These are phyloP conservation scores for Lutra lutra DNA, from an alignment of 2,797 vertebrate species.

Conservation along the genomic window DNA sequence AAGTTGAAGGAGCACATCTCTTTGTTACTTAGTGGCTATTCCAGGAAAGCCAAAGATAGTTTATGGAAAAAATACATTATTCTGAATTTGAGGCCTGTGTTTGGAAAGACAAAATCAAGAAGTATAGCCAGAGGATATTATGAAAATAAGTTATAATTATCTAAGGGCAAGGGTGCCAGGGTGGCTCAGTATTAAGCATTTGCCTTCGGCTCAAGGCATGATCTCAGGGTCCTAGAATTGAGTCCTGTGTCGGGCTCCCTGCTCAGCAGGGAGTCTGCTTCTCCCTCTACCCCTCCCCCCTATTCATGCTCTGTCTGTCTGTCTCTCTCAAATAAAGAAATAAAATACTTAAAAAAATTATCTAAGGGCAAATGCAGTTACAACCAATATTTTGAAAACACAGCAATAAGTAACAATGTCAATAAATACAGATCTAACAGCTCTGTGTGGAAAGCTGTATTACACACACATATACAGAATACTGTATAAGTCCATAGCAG, in stretches of 20 bases:
- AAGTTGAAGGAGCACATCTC: not conserved
- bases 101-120: not conserved
- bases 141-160: not conserved
- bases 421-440: not conserved
- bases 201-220: not conserved
- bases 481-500: not conserved
- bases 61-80: not conserved
- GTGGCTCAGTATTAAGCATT: not conserved
- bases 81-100: not conserved
- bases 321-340: not conserved
- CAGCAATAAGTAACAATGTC: not conserved
- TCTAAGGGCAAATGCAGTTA: not conserved
- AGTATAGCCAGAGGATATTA: not conserved
- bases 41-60: not conserved
- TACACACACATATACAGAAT: not conserved
- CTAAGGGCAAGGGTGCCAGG: not conserved
- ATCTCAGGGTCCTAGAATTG: not conserved
- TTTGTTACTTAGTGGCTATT: not conserved
- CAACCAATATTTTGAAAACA: conserved; percentile 14
- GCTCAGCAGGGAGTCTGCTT: not conserved
- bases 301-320: not conserved
- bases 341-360: not conserved
- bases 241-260: not conserved
- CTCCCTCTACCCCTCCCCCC: not conserved
- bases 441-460: not conserved